Evolutionary conservation across 1,140 invertebrate species (phyloP), one percentile per base, ranked within the genome.

Genomic region (Formica exsecta): DNA sequence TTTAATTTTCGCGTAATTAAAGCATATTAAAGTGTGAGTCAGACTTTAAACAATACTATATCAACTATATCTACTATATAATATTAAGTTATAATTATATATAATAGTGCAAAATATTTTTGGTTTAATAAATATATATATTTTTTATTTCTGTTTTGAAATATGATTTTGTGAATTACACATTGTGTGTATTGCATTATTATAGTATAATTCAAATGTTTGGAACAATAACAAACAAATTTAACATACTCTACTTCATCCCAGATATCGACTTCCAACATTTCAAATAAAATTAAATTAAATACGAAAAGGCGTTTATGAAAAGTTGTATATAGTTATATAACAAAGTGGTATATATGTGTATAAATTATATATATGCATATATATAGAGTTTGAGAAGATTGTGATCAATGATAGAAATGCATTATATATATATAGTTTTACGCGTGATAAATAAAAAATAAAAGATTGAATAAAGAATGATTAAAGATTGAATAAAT

Each of bases 281-380:
- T 3, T 9, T 68, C 16, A 13, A 68, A 44, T 68, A 44, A 70
- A 51, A 70, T 44, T 25, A 48, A 70, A 29, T 70, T 48, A 48
- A 48, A 70, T 48, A 19, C 13, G 2, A 22, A 66, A 66, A 13
- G n/a, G 2, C 2, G 48, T 5, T 4, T 44, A 3, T n/a, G 16
- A n/a, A 57, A 6, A 4, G 5, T 68, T 25, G 22, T 44, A 29
- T 36, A 48, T 6, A 32, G 32, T 32, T 32, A 32, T 32, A 32
- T 32, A 32, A 32, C 32, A 32, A 32, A 32, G 25, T 29, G 25
- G 25, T 32, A 32, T 32, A 32, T 32, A 32, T 32, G 3, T 32
- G 32, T 32, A 32, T 32, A 32, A 32, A 32, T 32, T 32, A 32
- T 32, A 32, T 32, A 32, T 32, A 32, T 32, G 38, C 38, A 22